Conservation (phyloP, 2,113 vertebrate species). For the Phalacrocorax aristotelis region DNA sequence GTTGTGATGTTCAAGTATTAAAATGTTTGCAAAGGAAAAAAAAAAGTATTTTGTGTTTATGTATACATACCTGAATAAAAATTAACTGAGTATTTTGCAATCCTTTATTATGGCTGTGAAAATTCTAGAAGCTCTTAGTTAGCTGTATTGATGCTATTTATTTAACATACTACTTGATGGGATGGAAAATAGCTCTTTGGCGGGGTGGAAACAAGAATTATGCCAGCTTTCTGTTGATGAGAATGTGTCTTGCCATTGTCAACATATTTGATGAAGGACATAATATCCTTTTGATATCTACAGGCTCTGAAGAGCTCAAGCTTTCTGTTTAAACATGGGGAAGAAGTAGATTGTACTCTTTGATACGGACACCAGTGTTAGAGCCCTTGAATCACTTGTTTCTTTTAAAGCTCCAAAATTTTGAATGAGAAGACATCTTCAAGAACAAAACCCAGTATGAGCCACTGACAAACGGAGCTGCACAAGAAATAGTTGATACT, state of each 20-base stretch:
- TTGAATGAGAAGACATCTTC: not conserved
- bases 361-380: not conserved
- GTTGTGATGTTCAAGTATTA: not conserved
- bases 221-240: not conserved
- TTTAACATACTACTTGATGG: not conserved
- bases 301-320: not conserved
- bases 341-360: not conserved
- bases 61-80: not conserved
- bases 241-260: not conserved
- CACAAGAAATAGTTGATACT: not conserved
- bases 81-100: not conserved
- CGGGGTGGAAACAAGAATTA: not conserved
- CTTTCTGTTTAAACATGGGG: not conserved
- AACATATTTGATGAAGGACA: not conserved
- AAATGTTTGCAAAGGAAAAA: not conserved
- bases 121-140: not conserved
- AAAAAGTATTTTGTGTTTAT: not conserved
- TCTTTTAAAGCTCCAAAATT: not conserved
- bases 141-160: not conserved
- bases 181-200: not conserved
- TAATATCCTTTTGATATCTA: not conserved
- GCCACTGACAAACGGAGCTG: not conserved
- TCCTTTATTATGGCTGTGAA: not conserved
- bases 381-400: not conserved
- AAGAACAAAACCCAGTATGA: not conserved